A percentile compares a stretch with the other conserved stretches of the same genome.
Conservation (phyloP, 2,113 vertebrate genomes). For the Leptobrachium leishanense region DNA sequence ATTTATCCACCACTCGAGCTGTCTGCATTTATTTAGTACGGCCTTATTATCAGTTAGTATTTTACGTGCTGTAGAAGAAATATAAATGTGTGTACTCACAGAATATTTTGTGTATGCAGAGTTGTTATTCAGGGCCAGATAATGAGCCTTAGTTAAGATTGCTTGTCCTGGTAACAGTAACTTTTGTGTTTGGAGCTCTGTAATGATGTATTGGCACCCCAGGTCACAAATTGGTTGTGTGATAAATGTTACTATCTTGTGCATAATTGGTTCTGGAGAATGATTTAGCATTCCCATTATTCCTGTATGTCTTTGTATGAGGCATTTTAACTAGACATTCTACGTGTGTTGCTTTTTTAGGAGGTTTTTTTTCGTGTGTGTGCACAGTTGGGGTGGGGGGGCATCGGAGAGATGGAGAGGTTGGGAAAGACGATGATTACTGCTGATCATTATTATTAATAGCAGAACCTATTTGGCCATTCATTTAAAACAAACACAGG, state of each 20-base stretch:
- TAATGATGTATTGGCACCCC: slow-evolving; percentile 46
- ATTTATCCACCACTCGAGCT: slow-evolving; percentile 18
- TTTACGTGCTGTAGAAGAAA: slow-evolving; percentile 23
- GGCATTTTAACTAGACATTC: slow-evolving; percentile 34
- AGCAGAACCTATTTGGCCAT: slow-evolving; percentile 12
- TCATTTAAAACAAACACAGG: slow-evolving; percentile 37
- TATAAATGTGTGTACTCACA: slow-evolving; percentile 26
- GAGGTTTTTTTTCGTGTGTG: too few relatives aligned
- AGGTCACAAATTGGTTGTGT: slow-evolving; percentile 47
- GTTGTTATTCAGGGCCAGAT: slow-evolving; percentile 26
- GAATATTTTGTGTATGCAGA: slow-evolving; percentile 24
- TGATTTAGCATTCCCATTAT: slow-evolving; percentile 47
- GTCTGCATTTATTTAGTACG: slow-evolving; percentile 40
- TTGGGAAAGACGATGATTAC: slow-evolving; percentile 19
- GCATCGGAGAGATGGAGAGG: background rate
- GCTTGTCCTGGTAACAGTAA: slow-evolving; percentile 29
- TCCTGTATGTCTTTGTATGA: slow-evolving; percentile 38
- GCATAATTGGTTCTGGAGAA: slow-evolving; percentile 45
- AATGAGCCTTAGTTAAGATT: slow-evolving; percentile 46
- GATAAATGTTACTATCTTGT: slow-evolving; percentile 47
- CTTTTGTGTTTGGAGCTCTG: slow-evolving; percentile 23
- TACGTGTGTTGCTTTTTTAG: slow-evolving; percentile 27
- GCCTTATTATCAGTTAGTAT: slow-evolving; percentile 39
- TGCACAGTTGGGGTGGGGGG: too few relatives aligned
- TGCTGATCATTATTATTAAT: slow-evolving; percentile 44